Evolutionary conservation across 2,797 vertebrate genomes (phyloP).

Genomic region (Rhinogobio ventralis): DNA sequence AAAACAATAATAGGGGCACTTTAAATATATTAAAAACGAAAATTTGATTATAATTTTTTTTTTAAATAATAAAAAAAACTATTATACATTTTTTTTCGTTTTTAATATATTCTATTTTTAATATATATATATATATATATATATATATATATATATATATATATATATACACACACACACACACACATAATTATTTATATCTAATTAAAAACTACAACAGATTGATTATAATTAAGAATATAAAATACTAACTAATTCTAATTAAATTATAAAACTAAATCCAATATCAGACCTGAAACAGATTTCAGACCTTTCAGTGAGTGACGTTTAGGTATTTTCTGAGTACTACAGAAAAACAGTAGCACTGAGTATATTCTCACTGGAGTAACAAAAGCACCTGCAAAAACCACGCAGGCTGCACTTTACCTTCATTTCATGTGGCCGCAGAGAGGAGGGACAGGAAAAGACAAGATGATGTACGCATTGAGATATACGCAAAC

Average conservation of each 20-base stretch:
- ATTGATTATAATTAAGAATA: neutral
- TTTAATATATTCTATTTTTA: too few relatives aligned
- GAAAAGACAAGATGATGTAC: neutral
- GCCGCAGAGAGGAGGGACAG: conserved; percentile 28
- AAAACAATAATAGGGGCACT: too few relatives aligned
- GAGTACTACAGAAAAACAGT: neutral
- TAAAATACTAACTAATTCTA: neutral
- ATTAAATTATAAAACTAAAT: neutral
- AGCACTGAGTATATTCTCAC: neutral
- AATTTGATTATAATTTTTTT: too few relatives aligned
- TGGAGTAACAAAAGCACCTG: neutral
- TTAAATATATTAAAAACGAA: too few relatives aligned
- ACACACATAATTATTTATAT: too few relatives aligned
- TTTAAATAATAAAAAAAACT: too few relatives aligned
- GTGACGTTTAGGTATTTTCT: neutral
- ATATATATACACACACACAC: too few relatives aligned
- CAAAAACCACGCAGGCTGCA: conserved; percentile 28
- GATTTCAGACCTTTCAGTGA: neutral
- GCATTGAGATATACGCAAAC: neutral
- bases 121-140: too few relatives aligned
- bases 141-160: too few relatives aligned
- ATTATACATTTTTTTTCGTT: too few relatives aligned
- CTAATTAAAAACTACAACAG: neutral
- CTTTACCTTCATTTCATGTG: conserved; percentile 47
- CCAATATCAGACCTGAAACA: neutral